These are phyloP conservation scores for Araneus ventricosus DNA, from an alignment of 1,140 invertebrate genomes.

Conservation along the genomic window DNA sequence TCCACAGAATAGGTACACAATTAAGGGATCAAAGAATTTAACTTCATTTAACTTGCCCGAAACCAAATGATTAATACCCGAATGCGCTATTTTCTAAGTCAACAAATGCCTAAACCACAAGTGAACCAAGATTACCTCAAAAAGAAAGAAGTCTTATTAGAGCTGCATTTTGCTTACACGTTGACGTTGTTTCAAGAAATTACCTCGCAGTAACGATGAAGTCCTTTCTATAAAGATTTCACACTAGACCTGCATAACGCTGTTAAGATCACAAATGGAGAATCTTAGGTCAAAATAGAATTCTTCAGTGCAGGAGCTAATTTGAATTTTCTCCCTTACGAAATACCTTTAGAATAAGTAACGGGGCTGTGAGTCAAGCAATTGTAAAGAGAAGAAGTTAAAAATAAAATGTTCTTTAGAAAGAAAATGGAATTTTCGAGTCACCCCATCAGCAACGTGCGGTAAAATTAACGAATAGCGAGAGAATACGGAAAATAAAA, in stretches of 20 bases:
- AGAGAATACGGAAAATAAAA: not conserved
- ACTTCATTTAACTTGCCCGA: not conserved
- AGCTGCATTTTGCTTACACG: not conserved
- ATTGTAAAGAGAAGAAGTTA: not conserved
- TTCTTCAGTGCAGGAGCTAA: slow-evolving; percentile 14
- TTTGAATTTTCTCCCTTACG: slow-evolving; percentile 12
- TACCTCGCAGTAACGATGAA: not conserved
- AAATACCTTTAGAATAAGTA: slow-evolving; percentile 32
- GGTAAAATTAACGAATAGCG: not conserved
- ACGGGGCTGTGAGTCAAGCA: slow-evolving; percentile 17
- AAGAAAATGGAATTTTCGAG: slow-evolving; percentile 39
- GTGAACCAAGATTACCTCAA: not conserved
- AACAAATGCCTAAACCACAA: not conserved
- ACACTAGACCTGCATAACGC: not conserved
- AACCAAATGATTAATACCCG: not conserved
- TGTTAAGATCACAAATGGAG: not conserved
- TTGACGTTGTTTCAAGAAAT: not conserved
- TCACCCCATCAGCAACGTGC: not conserved
- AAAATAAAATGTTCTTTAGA: slow-evolving; percentile 34
- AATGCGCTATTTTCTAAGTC: not conserved
- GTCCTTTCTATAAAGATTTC: not conserved
- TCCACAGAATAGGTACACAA: too few relatives aligned
- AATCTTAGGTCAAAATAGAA: slow-evolving; percentile 34
- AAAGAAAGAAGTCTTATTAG: not conserved
- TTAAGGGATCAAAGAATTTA: too few relatives aligned